Conservation (phyloP, 2,888 invertebrate genomes). For the Celastrina argiolus region DNA sequence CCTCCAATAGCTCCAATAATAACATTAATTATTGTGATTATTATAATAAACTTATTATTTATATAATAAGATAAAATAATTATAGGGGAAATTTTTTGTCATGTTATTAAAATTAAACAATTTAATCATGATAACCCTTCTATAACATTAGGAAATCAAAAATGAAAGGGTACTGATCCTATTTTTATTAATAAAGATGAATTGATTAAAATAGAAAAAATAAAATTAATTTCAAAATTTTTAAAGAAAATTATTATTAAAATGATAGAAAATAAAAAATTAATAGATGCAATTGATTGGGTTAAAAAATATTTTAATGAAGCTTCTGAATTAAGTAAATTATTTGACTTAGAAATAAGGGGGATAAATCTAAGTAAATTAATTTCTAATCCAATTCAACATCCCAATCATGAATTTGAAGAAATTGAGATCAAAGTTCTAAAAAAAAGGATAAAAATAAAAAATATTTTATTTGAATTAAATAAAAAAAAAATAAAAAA, state of each 20-base stretch:
- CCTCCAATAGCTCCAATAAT: conserved; percentile 73
- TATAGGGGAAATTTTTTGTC: conserved; percentile 82
- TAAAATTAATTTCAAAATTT: conserved; percentile 50
- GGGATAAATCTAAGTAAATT: conserved; percentile 80
- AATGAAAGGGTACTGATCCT: conserved; percentile 78
- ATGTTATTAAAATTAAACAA: conserved; percentile 76
- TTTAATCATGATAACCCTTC: conserved; percentile 78
- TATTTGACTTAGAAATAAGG: conserved; percentile 69
- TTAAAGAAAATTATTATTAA: conserved; percentile 54
- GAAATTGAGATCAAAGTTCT: conserved; percentile 63
- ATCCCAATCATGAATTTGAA: conserved; percentile 59
- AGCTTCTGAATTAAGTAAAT: conserved; percentile 72
- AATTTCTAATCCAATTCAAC: conserved; percentile 81
- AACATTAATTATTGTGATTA: conserved; percentile 63
- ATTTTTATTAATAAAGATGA: conserved; percentile 73
- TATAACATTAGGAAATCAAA: conserved; percentile 79
- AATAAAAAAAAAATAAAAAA: conserved; percentile 29
- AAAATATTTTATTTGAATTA: conserved; percentile 73
- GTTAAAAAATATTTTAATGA: conserved; percentile 79
- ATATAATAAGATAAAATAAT: conserved; percentile 70
- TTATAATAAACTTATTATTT: conserved; percentile 53
- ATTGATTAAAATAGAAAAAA: conserved; percentile 52
- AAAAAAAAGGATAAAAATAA: conserved; percentile 71
- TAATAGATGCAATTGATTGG: conserved; percentile 77
- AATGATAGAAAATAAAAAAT: conserved; percentile 71